Conservation (phyloP, 2,888 invertebrate species). For the Acleris holmiana region DNA sequence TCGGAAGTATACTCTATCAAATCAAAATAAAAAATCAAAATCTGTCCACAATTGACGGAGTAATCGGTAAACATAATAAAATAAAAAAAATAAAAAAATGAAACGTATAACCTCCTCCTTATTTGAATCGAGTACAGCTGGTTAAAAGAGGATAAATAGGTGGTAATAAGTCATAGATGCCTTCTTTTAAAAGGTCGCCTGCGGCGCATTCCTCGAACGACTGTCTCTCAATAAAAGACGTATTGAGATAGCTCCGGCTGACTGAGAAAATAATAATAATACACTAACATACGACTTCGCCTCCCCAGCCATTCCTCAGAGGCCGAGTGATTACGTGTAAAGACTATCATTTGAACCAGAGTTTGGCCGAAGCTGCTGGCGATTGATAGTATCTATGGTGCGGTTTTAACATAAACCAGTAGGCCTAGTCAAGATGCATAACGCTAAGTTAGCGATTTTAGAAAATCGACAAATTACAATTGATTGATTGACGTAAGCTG, state of each 20-base stretch:
- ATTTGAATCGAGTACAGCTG: constrained; percentile 4
- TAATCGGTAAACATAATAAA: too few species aligned
- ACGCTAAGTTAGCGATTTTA: too few species aligned
- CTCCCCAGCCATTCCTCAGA: constrained; percentile 27
- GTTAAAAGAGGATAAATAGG: constrained; percentile 32
- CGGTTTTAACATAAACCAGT: not conserved
- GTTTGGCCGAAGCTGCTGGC: constrained; percentile 23
- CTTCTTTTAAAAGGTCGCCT: constrained; percentile 45
- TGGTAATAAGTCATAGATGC: constrained; percentile 35
- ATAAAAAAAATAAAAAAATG: too few species aligned
- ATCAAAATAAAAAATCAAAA: too few species aligned
- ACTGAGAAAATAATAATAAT: constrained; percentile 34
- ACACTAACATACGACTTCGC: constrained; percentile 17
- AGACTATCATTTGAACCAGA: constrained; percentile 31
- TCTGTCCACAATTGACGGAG: too few species aligned
- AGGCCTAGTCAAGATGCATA: too few species aligned
- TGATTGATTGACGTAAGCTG: too few species aligned
- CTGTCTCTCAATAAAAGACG: constrained; percentile 61
- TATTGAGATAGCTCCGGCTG: constrained; percentile 55
- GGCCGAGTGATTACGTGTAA: constrained; percentile 33
- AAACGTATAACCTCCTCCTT: too few species aligned
- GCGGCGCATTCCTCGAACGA: constrained; percentile 54
- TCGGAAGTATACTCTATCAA: too few species aligned
- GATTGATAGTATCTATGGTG: constrained; percentile 17
- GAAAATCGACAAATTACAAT: too few species aligned